phyloP scores from a whole-genome alignment of 1,140 invertebrate species.

The Sinella curviseta region DNA sequence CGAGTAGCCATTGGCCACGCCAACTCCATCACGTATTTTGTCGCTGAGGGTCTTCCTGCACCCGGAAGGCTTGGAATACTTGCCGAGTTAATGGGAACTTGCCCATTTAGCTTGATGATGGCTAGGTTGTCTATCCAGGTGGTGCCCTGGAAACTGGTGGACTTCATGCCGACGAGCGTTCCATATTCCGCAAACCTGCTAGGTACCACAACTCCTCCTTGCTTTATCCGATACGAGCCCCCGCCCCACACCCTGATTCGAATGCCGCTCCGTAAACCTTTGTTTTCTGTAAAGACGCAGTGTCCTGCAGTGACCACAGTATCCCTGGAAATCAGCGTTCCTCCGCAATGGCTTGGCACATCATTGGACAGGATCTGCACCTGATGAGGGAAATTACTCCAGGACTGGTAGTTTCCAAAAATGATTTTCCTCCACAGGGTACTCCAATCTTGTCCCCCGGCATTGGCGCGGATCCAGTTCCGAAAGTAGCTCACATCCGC shows the following conservation, averaged over 20 bases:
- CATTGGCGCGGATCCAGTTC: not conserved
- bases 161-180: not conserved
- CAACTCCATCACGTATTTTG: not conserved
- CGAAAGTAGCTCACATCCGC: not conserved
- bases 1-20: not conserved
- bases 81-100: not conserved
- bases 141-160: not conserved
- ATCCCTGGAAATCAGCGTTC: not conserved
- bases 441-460: not conserved
- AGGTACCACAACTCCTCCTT: not conserved
- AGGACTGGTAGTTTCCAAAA: not conserved
- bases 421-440: not conserved
- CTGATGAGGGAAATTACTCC: not conserved
- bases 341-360: not conserved
- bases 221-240: not conserved
- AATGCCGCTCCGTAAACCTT: not conserved
- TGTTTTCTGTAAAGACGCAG: not conserved
- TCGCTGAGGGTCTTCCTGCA: not conserved
- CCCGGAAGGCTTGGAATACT: not conserved
- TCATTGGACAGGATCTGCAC: not conserved
- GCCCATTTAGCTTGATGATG: not conserved
- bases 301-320: not conserved
- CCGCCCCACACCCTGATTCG: not conserved
- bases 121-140: not conserved
- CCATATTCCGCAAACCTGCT: not conserved